phyloP scores from a whole-genome alignment of 2,113 vertebrate genomes.

The Galbula dea region DNA sequence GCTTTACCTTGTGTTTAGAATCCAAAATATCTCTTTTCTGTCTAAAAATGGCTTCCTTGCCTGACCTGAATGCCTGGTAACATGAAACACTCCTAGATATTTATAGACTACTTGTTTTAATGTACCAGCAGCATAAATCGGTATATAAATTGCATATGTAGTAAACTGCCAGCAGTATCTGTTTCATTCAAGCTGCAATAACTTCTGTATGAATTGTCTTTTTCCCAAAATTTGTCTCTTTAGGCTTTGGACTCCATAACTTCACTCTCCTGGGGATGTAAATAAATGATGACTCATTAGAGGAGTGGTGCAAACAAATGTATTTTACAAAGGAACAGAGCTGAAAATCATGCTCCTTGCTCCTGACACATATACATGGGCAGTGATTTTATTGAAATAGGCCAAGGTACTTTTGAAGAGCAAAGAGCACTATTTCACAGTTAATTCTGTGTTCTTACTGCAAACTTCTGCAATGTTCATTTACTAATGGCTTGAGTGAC shows the following conservation, averaged over 20 bases:
- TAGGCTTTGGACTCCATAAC: not conserved
- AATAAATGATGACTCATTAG: conserved; percentile 17
- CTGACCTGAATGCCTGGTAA: not conserved
- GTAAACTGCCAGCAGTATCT: not conserved
- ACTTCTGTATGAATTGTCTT: not conserved
- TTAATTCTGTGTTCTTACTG: not conserved
- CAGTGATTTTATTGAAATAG: not conserved
- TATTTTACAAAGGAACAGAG: not conserved
- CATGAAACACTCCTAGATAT: not conserved
- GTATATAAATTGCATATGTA: not conserved
- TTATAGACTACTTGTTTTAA: not conserved
- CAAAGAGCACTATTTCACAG: not conserved
- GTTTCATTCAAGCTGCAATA: not conserved
- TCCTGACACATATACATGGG: not conserved
- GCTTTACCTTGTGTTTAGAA: not conserved
- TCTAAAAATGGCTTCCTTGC: not conserved
- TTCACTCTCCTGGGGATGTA: not conserved
- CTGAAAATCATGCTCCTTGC: not conserved
- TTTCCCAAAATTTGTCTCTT: not conserved
- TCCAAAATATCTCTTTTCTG: not conserved
- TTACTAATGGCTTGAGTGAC: conserved; percentile 41
- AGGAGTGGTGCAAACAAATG: not conserved
- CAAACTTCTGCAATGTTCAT: not conserved
- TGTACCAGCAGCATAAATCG: not conserved
- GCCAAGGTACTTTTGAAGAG: not conserved